Base-by-base conservation (phyloP, 2,888 invertebrate species). In the Acronicta leporina region DNA sequence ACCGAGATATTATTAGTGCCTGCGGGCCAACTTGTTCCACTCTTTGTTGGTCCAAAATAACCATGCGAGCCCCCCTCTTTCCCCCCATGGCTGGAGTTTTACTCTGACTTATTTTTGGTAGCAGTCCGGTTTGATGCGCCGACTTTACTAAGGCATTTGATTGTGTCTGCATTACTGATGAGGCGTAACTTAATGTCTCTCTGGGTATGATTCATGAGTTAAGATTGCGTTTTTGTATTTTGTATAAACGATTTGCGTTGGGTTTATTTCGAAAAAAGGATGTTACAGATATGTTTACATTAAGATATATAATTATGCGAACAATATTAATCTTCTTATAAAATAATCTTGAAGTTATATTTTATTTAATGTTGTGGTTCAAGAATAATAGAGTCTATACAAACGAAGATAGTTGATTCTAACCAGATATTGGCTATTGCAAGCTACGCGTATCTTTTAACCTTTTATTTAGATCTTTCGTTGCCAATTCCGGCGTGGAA, bases 11-110 rank as follows among this genome's bases (percentile, higher is more conserved):
- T 86, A 81, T 83, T 88, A 89, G 89, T 72, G 52, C 53, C 70
- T 74, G 72, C 76, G 77, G 70, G 68, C 75, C 82, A 85, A 87
- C 87, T 89, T 85, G 87, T 87, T 78, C 84, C 81, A 84, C 85
- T 88, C 91, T 90, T 89, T 89, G 90, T 90, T 86, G 81, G 74
- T 81, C 77, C 69, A 75, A 90, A 92, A 91, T 91, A 92, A 81
- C 84, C 82, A 77, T 73, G 73, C 77, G 77, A 84, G 64, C 85
- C 63, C 78, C 77, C 47, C 16, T 59, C 86, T 52, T 33, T 75
- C 75, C 68, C 81, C 57, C 78, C 75, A 73, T 79, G 79, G 80
- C 73, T 77, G 75, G 52, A 77, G 70, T 73, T 82, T 78, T 73
- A 77, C 74, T 63, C 63, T 49, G 55, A 49, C 43, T 48, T 82